Conservation (phyloP, 2,113 vertebrate genomes). For the Pomatostomus ruficeps region DNA sequence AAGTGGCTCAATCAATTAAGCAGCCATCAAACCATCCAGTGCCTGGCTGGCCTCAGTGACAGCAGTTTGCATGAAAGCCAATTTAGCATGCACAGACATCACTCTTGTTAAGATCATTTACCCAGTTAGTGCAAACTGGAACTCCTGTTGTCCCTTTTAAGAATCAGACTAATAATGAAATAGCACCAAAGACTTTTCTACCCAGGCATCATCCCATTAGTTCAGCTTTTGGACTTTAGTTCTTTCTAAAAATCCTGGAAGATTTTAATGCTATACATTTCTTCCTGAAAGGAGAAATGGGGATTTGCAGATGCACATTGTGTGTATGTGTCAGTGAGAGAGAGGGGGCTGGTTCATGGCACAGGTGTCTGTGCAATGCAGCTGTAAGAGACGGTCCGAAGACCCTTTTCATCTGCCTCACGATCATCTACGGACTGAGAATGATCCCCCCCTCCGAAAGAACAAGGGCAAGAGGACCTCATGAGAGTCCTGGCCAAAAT, state of each 20-base stretch:
- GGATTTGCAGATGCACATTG: not conserved
- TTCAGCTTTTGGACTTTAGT: not conserved
- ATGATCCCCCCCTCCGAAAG: no score
- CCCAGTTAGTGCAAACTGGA: not conserved
- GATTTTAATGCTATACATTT: not conserved
- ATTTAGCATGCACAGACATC: not conserved
- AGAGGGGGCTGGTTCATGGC: rapidly evolving
- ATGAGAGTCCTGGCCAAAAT: no score
- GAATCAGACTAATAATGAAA: not conserved
- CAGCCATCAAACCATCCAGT: not conserved
- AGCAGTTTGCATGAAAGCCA: not conserved
- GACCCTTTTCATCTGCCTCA: no score
- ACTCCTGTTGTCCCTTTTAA: not conserved
- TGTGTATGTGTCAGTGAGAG: not conserved
- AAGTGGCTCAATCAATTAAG: not conserved
- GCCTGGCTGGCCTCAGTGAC: not conserved
- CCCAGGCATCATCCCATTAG: not conserved
- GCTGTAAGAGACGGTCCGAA: no score
- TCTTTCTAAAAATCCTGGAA: not conserved
- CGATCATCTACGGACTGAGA: no score
- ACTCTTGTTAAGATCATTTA: not conserved
- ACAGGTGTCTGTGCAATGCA: not conserved
- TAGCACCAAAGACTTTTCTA: not conserved
- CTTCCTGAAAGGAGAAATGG: not conserved
- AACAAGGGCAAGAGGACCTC: no score